Evolutionary conservation across 2,113 vertebrate genomes (phyloP).

Genomic region (Oncorhynchus gorbuscha): DNA sequence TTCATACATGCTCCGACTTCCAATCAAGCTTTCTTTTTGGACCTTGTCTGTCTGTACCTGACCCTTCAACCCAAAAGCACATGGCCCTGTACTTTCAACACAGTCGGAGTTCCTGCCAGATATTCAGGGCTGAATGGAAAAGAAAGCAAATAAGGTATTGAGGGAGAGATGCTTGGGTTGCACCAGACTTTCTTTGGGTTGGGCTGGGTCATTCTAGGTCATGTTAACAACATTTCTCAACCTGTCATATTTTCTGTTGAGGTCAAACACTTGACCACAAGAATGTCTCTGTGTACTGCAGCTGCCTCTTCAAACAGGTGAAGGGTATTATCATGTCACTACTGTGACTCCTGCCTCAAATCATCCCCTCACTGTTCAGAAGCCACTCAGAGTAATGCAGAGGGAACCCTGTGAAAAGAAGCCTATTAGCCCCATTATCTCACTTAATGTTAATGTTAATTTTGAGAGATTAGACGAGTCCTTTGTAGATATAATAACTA

Average conservation of each 20-base stretch:
- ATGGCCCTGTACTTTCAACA: not conserved
- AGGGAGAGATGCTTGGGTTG: not conserved
- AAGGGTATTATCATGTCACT: not conserved
- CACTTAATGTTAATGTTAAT: too few relatives aligned
- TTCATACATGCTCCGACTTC: too few relatives aligned
- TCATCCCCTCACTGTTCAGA: not conserved
- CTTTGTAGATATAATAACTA: too few relatives aligned
- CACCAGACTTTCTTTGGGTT: not conserved
- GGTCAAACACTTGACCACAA: not conserved
- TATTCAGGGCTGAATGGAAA: not conserved
- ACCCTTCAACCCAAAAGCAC: not conserved
- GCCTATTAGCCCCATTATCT: too few relatives aligned
- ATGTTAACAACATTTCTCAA: too few relatives aligned
- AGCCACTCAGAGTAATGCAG: too few relatives aligned
- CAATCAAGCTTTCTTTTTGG: too few relatives aligned
- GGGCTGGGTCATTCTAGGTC: too few relatives aligned
- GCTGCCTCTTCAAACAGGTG: not conserved
- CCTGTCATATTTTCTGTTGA: too few relatives aligned
- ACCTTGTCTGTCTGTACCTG: not conserved
- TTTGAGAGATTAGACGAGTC: too few relatives aligned
- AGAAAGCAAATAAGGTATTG: slow-evolving; percentile 5
- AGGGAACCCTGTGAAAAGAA: too few relatives aligned
- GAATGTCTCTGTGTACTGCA: not conserved
- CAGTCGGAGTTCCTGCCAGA: slow-evolving; percentile 7
- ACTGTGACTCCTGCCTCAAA: not conserved